Conservation (phyloP, 1,140 invertebrate species). For the Tetramorium simillimum region DNA sequence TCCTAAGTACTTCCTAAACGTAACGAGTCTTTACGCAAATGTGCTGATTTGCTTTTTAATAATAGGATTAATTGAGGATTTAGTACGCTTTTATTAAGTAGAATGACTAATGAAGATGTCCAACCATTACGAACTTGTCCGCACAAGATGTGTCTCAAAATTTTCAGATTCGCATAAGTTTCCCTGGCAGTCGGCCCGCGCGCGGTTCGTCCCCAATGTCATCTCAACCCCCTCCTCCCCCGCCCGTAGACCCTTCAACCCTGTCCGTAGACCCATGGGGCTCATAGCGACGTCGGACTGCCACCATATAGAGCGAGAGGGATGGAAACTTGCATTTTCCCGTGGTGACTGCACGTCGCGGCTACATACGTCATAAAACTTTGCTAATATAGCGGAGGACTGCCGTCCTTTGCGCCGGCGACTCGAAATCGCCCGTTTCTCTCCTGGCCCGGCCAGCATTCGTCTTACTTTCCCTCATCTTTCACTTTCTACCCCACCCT, state of each 20-base stretch:
- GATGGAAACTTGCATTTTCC: conserved; percentile 68
- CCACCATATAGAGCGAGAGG: conserved; percentile 17
- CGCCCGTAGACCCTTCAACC: too few species aligned
- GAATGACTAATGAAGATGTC: not conserved
- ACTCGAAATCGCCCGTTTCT: conserved; percentile 57
- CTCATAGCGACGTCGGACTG: conserved; percentile 25
- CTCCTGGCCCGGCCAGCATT: not conserved
- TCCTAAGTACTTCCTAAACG: not conserved
- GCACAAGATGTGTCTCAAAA: not conserved
- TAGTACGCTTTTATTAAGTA: not conserved
- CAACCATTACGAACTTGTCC: not conserved
- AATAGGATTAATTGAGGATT: not conserved
- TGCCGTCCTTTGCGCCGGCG: conserved; percentile 52
- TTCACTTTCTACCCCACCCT: conserved; percentile 32
- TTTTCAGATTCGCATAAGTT: conserved; percentile 57
- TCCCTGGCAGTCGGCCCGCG: conserved; percentile 12
- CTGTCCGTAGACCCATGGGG: conserved; percentile 19
- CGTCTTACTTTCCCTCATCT: conserved; percentile 46
- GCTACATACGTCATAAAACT: conserved; percentile 75
- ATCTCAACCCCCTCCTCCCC: not conserved
- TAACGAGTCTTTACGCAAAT: not conserved
- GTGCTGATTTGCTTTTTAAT: not conserved
- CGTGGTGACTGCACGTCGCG: conserved; percentile 52
- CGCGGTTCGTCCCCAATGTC: conserved; percentile 34
- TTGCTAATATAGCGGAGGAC: conserved; percentile 75